phyloP scores from a whole-genome alignment of 2,797 vertebrate species.

The Sphaeramia orbicularis region DNA sequence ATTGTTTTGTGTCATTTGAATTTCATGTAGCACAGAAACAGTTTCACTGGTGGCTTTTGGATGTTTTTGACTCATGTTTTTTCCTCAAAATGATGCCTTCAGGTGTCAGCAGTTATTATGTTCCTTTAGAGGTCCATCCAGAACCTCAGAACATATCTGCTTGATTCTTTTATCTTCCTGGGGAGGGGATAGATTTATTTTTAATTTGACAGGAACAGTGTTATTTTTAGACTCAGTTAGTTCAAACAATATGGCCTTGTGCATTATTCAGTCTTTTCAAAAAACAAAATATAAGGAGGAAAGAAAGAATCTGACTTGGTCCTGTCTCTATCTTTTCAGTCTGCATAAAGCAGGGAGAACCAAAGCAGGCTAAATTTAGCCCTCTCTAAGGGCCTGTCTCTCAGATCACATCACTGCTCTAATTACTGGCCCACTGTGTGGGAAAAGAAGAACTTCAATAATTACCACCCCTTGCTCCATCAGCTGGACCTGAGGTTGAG shows the following conservation, averaged over 20 bases:
- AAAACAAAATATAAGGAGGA: slow-evolving; percentile 28
- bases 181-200: slow-evolving; percentile 79
- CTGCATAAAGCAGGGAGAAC: slow-evolving; percentile 61
- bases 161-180: slow-evolving; percentile 66
- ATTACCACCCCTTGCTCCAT: slow-evolving; percentile 35
- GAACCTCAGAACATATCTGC: slow-evolving; percentile 64
- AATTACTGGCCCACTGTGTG: slow-evolving; percentile 75
- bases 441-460: slow-evolving; percentile 65
- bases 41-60: slow-evolving; percentile 14
- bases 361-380: slow-evolving; percentile 82
- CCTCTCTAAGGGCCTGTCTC: slow-evolving; percentile 68
- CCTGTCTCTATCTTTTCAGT: slow-evolving; percentile 61
- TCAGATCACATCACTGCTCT: slow-evolving; percentile 74
- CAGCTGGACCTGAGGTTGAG: slow-evolving; percentile 28
- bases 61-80: slow-evolving; percentile 28
- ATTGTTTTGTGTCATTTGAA: background rate
- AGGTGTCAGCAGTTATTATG: slow-evolving; percentile 52
- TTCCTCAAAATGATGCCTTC: slow-evolving; percentile 49
- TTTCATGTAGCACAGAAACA: slow-evolving; percentile 18
- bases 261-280: slow-evolving; percentile 75
- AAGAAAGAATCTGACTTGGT: slow-evolving; percentile 62
- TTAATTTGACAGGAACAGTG: slow-evolving; percentile 83
- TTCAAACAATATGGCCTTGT: slow-evolving; percentile 79
- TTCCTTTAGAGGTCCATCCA: slow-evolving; percentile 46
- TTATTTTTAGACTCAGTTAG: slow-evolving; percentile 82